Conservation (phyloP, 2,888 invertebrate species). For the Catotricha subobsoleta region DNA sequence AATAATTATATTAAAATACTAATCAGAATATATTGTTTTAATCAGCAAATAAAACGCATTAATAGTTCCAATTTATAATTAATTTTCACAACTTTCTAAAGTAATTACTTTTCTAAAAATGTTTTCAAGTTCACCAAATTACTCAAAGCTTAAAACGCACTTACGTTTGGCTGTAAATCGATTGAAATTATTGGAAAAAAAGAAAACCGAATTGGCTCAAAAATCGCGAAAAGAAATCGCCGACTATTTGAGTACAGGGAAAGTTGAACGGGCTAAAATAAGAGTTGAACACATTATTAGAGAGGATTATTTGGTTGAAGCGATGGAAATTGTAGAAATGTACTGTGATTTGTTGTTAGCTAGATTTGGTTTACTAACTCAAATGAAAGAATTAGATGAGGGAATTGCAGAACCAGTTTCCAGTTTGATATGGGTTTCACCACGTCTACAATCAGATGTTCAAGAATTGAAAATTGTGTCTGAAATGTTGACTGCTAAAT, state of each 20-base stretch:
- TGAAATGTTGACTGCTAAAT: slow-evolving; percentile 77
- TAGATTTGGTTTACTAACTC: slow-evolving; percentile 87
- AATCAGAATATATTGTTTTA: no score
- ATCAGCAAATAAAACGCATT: no score
- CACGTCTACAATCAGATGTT: slow-evolving; percentile 72
- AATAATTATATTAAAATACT: no score
- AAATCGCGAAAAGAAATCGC: slow-evolving; percentile 96
- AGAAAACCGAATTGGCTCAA: slow-evolving; percentile 90
- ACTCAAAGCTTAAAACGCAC: slow-evolving; percentile 92
- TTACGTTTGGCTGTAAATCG: slow-evolving; percentile 83
- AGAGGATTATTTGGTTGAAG: slow-evolving; percentile 97
- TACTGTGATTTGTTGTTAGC: slow-evolving; percentile 94
- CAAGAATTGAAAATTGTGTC: slow-evolving; percentile 64
- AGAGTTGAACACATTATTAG: slow-evolving; percentile 95
- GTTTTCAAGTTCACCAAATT: slow-evolving; percentile 86
- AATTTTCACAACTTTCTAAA: no score
- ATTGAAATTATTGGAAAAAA: slow-evolving; percentile 86
- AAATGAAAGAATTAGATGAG: slow-evolving; percentile 91
- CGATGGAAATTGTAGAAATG: slow-evolving; percentile 98
- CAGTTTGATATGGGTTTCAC: slow-evolving; percentile 93
- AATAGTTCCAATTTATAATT: no score
- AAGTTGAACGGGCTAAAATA: slow-evolving; percentile 81
- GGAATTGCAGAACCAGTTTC: slow-evolving; percentile 92
- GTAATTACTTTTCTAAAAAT: no score
- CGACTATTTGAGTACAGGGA: slow-evolving; percentile 76